These are phyloP conservation scores for Wiebesia pumilae DNA, from an alignment of 1,140 invertebrate genomes.

Conservation along the genomic window DNA sequence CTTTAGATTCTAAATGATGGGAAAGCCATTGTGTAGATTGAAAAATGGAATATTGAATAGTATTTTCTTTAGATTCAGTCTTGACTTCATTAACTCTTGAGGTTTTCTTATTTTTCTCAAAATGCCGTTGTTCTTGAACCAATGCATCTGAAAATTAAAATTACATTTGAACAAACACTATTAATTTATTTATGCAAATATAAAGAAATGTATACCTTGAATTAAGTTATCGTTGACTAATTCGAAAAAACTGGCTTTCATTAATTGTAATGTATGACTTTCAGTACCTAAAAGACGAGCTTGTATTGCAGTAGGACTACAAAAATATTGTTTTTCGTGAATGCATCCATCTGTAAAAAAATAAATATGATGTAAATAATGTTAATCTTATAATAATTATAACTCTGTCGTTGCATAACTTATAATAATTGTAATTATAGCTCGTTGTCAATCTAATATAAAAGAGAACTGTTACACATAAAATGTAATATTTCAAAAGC, in stretches of 20 bases:
- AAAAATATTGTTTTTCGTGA: constrained; percentile 57
- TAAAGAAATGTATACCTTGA: constrained; percentile 3
- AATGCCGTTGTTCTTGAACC: not conserved
- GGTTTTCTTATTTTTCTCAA: not conserved
- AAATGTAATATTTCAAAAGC: too few relatives aligned
- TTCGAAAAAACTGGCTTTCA: constrained; percentile 89
- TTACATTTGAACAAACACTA: not conserved
- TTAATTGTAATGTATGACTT: constrained; percentile 84
- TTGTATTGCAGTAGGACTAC: constrained; percentile 77
- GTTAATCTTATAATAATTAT: too few relatives aligned
- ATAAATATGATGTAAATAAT: too few relatives aligned
- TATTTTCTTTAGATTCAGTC: not conserved
- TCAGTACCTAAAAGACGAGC: constrained; percentile 78
- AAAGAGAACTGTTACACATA: too few relatives aligned
- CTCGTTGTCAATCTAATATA: too few relatives aligned
- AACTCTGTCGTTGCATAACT: too few relatives aligned
- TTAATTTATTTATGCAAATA: not conserved
- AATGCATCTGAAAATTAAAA: constrained; percentile 3
- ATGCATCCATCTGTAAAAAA: not conserved
- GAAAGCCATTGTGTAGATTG: not conserved
- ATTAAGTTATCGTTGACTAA: constrained; percentile 56
- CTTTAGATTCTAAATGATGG: not conserved
- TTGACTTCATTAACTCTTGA: not conserved
- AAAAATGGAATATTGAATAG: not conserved
- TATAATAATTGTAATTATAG: too few relatives aligned